Base-by-base conservation (phyloP, 2,113 vertebrate species). In the Nothoprocta perdicaria region DNA sequence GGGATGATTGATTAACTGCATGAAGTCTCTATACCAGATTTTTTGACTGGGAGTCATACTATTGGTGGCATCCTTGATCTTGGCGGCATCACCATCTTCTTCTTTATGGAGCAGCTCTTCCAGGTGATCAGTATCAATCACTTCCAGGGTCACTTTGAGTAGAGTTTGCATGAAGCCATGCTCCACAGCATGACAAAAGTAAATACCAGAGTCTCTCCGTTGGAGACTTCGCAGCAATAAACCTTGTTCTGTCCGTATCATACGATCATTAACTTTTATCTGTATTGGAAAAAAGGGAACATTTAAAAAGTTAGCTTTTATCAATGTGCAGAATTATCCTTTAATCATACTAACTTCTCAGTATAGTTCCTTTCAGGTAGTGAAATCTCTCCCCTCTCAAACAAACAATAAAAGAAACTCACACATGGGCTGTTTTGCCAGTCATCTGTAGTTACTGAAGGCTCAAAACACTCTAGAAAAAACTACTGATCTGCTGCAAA, bases 21-120 rank as follows among this genome's bases (percentile, higher is more conserved):
- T 98, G 96, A 99, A 99, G 98, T 99, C 99, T 89, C 99, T 98
- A 96, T 99, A 99, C 99, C 99, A 99, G 77, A 99, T 97, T 94
- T 98, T 99, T n/a, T 98, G 98, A 95, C 94, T 99, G 18, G 98
- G 98, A 2, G 96, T 97, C 96, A 98, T 97, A 72, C 96, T 96
- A 83, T 97, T 73, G 69, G 96, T 88, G 41, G 90, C 96, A 19
- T 98, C 98, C 97, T 97, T 98, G 86, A 92, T 92, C 94, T 93
- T 98, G 55, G 97, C 84, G 10, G 92, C 94, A 27, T 96, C 95
- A 3, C 92, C 96, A 21, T 98, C 98, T 4, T 98, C 98, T 24
- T 98, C 97, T 38, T 97, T 98, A 81, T 98, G 98, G 41, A 99
- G 98, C 53, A 99, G 97, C 68, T 99, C 98, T 88, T 99, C 99